Base-by-base conservation (phyloP, 2,797 vertebrate species). In the Rhodeus uyekii region DNA sequence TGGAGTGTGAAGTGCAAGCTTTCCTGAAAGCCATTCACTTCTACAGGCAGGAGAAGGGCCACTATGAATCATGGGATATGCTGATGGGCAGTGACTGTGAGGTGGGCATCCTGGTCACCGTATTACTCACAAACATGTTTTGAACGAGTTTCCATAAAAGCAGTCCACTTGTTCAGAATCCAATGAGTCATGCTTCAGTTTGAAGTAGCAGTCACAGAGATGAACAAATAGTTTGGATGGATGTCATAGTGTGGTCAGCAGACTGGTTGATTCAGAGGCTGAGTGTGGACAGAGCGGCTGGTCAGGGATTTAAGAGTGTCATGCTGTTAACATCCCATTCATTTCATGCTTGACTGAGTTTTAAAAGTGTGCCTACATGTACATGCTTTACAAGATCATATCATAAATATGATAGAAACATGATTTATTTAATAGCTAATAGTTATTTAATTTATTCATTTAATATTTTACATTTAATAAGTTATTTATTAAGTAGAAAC, bases 31-130 rank as follows among this genome's bases (percentile, higher is more conserved):
- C 96, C 44, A 90, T 98, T 65, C 93, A 94, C 74, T 95, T 97
- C 88, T 97, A 97, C 92, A 93, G 93, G 1, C 96, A 96, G 90
- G 95, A 97, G 87, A 96, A 94, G 67, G 96, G 95, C 53, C 93
- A 95, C 90, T 98, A 97, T 86, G 96, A 97, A 83, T 95, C 89
- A 0, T 97, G 96, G 95, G 96, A 96, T 87, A 96, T 94, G 92
- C 90, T 95, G 79, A 89, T 92, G 16, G 97, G 97, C 79, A 93
- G 91, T 0, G 95, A 97, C 88, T 92, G 94, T 86, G 93, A 97
- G 94, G 97, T 98, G 90, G 91, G 63, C 0, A 0, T 16, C 39
- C 27, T 46, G 5, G 5, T 50, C 19, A 24, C 36, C 10, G 73
- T 24, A 76, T 44, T 68, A 55, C 80, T 75, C 80, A 76, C 36